Evolutionary conservation across 2,113 vertebrate genomes (phyloP).

Genomic region (Dicrurus megarhynchus): DNA sequence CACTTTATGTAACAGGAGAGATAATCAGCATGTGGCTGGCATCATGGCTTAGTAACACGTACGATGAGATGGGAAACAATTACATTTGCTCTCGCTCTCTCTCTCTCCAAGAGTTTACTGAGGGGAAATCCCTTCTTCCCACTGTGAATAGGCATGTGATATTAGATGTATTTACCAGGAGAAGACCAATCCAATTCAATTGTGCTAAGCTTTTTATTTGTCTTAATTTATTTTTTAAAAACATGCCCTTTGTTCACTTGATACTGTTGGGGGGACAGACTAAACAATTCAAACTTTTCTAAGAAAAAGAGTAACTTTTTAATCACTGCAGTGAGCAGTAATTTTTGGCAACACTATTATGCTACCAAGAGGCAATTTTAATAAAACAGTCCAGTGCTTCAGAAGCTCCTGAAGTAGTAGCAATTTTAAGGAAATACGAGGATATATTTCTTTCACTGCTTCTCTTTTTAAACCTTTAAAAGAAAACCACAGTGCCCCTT

Average conservation of each 20-base stretch:
- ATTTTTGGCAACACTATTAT: slow-evolving; percentile 3
- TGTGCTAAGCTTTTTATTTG: slow-evolving; percentile 15
- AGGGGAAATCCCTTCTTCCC: background rate
- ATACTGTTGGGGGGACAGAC: background rate
- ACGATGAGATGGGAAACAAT: background rate
- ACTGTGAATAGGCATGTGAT: background rate
- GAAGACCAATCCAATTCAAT: background rate
- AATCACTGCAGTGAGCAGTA: background rate
- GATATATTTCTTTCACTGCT: slow-evolving; percentile 11
- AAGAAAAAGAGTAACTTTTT: slow-evolving; percentile 15
- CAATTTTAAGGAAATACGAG: slow-evolving; percentile 10
- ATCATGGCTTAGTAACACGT: background rate
- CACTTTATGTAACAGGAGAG: slow-evolving; percentile 45
- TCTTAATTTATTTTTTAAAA: slow-evolving; percentile 22
- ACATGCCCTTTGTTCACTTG: background rate
- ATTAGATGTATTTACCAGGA: slow-evolving; percentile 1
- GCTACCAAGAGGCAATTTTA: slow-evolving; percentile 8
- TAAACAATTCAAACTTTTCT: slow-evolving; percentile 1
- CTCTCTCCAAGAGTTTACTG: background rate
- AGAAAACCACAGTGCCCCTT: slow-evolving; percentile 27
- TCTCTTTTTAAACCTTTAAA: slow-evolving; percentile 7
- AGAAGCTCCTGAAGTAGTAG: background rate
- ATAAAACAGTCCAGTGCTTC: background rate
- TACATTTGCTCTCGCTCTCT: background rate
- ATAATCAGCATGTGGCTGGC: slow-evolving; percentile 50